phyloP scores from a whole-genome alignment of 2,113 vertebrate genomes.

The Lethenteron reissneri region DNA sequence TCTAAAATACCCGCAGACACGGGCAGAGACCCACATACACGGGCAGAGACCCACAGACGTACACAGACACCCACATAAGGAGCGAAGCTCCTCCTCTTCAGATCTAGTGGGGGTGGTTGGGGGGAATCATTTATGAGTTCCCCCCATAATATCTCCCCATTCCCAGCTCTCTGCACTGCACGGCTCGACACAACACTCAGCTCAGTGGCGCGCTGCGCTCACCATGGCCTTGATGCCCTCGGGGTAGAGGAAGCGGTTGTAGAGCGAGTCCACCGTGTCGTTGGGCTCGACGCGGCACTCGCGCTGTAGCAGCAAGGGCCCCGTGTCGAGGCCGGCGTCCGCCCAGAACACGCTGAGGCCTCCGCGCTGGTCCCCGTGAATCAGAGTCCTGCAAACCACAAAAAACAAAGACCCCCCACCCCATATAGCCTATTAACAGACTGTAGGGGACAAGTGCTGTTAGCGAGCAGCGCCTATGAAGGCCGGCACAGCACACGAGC shows the following conservation, averaged over 20 bases:
- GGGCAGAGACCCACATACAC: background rate
- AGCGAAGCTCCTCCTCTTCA: too few relatives aligned
- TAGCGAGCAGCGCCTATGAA: too few relatives aligned
- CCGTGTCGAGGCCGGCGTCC: slow-evolving; percentile 81
- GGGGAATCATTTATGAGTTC: too few relatives aligned
- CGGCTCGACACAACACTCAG: too few relatives aligned
- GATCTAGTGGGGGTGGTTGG: too few relatives aligned
- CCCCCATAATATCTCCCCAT: too few relatives aligned
- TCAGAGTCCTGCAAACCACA: slow-evolving; percentile 54
- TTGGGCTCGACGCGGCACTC: slow-evolving; percentile 51
- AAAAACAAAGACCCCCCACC: background rate
- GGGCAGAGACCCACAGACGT: background rate
- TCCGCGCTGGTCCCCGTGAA: slow-evolving; percentile 69
- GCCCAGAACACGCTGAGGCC: slow-evolving; percentile 93
- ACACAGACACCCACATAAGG: background rate
- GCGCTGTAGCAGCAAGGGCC: slow-evolving; percentile 68
- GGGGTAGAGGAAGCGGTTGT: slow-evolving; percentile 82
- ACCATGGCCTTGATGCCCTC: slow-evolving; percentile 91
- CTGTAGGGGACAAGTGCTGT: too few relatives aligned
- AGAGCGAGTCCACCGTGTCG: slow-evolving; percentile 71
- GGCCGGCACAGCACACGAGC: too few relatives aligned
- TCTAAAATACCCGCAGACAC: background rate
- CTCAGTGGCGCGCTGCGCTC: slow-evolving; percentile 12
- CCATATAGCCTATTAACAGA: too few relatives aligned
- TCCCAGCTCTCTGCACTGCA: too few relatives aligned